Evolutionary conservation across 2,888 invertebrate genomes (phyloP), one percentile per base, ranked within the genome.

Genomic region (Tetheella fluctuosa): DNA sequence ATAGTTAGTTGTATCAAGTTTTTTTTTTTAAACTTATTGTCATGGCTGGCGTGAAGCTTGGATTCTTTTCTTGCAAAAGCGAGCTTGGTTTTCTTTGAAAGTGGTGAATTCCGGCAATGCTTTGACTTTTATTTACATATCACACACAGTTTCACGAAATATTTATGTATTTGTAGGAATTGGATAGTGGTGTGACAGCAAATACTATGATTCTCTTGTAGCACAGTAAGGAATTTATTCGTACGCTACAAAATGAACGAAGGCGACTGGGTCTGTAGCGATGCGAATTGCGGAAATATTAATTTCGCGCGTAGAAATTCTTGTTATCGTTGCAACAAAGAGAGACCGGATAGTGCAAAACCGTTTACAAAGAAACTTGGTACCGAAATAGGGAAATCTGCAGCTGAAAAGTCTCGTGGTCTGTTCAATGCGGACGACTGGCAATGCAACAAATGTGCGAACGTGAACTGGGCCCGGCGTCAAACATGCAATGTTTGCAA

Each of bases 381-480:
- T 0, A 97, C 97, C 63, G 99, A 99, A 93, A 99, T 99, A 74
- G 99, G 99, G 4, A 99, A 99, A 93, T 97, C 97, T 23, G 98
- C 99, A 39, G 99, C 99, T 0, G 99, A 99, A 87, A 99, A 99
- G 90, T 98, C 98, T 79, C 96, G 98, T 74, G 99, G 99, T n/a
- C 94, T 99, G 64, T 96, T 95, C 87, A 98, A 98, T 89, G 99
- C 99, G 42, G 99, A 99, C 86, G 99, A 99, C 90, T 99, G 99
- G 99, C 98, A 99, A 84, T 99, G 99, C 89, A 98, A 97, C 89
- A 99, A 99, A 88, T 99, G 99, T 93, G 99, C 99, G n/a, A 99
- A 99, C 90, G 99, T 99, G 13, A 99, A 99, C 89, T 99, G 99
- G 99, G 99, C 99, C 25, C 94, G 99, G 67, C 94, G 99, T 60